phyloP scores from a whole-genome alignment of 2,113 vertebrate species.

The Xenus cinereus region DNA sequence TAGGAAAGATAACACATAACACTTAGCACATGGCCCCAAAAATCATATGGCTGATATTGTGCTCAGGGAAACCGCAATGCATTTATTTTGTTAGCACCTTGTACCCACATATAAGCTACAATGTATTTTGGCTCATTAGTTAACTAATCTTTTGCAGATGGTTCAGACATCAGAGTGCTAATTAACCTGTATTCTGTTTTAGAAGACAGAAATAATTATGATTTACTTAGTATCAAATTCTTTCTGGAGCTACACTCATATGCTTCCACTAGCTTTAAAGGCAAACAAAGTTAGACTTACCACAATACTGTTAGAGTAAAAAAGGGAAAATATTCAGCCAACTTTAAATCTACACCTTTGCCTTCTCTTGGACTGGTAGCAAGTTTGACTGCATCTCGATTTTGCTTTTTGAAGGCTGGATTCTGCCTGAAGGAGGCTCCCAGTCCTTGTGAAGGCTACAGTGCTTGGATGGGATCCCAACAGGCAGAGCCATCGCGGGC shows the following conservation, averaged over 20 bases:
- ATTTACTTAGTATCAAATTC: background rate
- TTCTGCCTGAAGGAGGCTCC: conserved; percentile 33
- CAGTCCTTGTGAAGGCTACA: conserved; percentile 33
- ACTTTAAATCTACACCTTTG: background rate
- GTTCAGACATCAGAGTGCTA: conserved; percentile 23
- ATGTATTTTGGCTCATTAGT: conserved; percentile 48
- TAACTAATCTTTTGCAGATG: conserved; percentile 50
- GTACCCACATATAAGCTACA: conserved; percentile 18
- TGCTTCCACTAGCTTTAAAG: background rate
- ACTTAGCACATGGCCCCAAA: background rate
- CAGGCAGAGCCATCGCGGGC: background rate
- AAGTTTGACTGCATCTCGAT: background rate
- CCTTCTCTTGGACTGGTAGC: conserved; percentile 31
- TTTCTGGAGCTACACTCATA: background rate
- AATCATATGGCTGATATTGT: background rate
- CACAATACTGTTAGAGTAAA: background rate
- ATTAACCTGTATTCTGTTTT: conserved; percentile 39
- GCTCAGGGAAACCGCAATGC: background rate
- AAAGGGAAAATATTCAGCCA: background rate
- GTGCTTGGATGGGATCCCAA: background rate
- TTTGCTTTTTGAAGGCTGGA: conserved; percentile 48
- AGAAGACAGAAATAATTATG: conserved; percentile 11
- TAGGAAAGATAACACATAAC: background rate
- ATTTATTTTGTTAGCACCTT: conserved; percentile 27
- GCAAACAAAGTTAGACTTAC: background rate